These are phyloP conservation scores for Lepas anatifera DNA, from an alignment of 2,888 invertebrate species.

Conservation along the genomic window DNA sequence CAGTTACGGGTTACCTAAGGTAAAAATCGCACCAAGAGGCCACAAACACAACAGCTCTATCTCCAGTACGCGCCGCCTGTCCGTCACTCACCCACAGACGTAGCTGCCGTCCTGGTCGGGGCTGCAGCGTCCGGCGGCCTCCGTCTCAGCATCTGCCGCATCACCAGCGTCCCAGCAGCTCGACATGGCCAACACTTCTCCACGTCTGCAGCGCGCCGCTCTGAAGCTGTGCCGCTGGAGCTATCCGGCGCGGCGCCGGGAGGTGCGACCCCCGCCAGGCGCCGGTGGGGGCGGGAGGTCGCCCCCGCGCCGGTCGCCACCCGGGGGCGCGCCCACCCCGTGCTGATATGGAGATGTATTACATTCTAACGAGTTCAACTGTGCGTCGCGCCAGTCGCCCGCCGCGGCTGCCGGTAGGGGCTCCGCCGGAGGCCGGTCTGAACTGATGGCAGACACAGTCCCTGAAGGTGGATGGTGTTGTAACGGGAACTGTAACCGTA, in stretches of 20 bases:
- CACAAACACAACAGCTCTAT: no score
- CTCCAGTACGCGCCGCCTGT: no score
- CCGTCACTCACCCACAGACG: neutral
- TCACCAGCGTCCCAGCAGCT: neutral
- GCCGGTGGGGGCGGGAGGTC: neutral
- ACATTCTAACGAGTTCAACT: constrained; percentile 4
- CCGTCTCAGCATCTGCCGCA: neutral
- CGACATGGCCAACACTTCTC: neutral
- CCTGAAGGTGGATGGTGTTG: no score
- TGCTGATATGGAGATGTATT: constrained; percentile 7
- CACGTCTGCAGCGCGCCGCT: neutral
- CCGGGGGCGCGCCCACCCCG: neutral
- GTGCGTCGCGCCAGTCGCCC: neutral
- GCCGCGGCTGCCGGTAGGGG: neutral
- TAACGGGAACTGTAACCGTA: no score
- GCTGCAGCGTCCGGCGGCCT: no score
- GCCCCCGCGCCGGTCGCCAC: neutral
- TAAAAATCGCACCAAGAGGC: no score
- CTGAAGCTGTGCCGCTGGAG: neutral
- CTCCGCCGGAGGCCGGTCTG: no score
- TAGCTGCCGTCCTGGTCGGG: no score
- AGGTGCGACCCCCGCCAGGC: constrained; percentile 3
- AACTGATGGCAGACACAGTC: no score
- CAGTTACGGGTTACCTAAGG: no score
- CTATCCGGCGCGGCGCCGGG: neutral